Evolutionary conservation across 2,888 invertebrate genomes (phyloP).

Genomic region (Acrobasis repandana): DNA sequence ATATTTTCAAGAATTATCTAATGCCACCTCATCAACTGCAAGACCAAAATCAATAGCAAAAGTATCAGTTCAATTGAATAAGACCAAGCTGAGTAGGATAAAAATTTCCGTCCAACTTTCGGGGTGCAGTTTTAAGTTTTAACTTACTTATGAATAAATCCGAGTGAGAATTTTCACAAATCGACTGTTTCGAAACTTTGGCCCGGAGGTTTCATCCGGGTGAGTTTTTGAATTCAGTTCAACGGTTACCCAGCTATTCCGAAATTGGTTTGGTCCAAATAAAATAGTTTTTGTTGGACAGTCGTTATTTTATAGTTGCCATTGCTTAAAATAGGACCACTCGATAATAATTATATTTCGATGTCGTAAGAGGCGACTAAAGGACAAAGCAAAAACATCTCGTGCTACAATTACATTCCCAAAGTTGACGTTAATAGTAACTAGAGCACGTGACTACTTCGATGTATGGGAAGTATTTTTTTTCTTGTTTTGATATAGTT

Average conservation of each 20-base stretch:
- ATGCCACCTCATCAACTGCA: not conserved
- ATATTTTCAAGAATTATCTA: too few species aligned
- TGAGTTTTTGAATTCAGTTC: conserved; percentile 13
- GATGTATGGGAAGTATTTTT: too few species aligned
- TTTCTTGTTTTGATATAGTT: too few species aligned
- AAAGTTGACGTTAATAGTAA: too few species aligned
- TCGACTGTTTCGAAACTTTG: conserved; percentile 30
- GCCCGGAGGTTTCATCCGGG: conserved; percentile 18
- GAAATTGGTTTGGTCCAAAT: conserved; percentile 5
- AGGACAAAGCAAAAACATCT: too few species aligned
- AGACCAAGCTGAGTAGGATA: conserved; percentile 15
- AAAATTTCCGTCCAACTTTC: conserved; percentile 28
- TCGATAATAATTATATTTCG: too few species aligned
- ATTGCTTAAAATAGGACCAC: too few species aligned
- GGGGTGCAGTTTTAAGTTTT: conserved; percentile 33
- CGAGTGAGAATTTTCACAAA: conserved; percentile 34
- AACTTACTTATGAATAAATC: conserved; percentile 34
- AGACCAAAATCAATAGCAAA: not conserved
- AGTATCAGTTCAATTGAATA: conserved; percentile 10
- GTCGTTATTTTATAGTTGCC: not conserved
- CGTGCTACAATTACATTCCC: too few species aligned
- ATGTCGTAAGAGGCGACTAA: too few species aligned
- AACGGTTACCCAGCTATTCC: conserved; percentile 2
- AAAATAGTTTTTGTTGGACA: not conserved
- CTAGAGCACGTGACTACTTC: too few species aligned